Evolutionary conservation across 2,888 invertebrate species (phyloP).

Genomic region (Leptinotarsa rubiginosa): DNA sequence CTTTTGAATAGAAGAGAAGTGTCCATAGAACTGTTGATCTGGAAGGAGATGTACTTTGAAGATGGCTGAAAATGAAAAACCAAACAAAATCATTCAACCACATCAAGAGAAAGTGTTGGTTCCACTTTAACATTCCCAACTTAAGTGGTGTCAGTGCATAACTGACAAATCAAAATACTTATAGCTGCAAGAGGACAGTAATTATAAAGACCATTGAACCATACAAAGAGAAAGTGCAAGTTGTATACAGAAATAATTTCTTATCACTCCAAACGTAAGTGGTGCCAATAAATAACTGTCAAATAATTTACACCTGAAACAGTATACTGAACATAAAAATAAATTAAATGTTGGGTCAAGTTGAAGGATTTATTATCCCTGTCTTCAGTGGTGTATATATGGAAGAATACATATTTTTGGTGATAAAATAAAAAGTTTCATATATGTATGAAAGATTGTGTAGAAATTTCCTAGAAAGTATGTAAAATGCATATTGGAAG

Average conservation of each 20-base stretch:
- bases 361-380: no score
- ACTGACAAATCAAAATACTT: background rate
- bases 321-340: no score
- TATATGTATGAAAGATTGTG: no score
- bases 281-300: background rate
- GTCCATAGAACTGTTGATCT: background rate
- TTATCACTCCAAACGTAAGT: background rate
- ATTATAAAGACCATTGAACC: background rate
- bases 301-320: background rate
- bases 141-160: background rate
- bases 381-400: no score
- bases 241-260: background rate
- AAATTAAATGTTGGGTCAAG: no score
- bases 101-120: constrained; percentile 1
- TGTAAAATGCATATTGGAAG: no score
- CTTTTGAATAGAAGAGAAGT: background rate
- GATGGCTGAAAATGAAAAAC: background rate
- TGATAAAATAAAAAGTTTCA: no score
- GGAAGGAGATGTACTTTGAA: background rate
- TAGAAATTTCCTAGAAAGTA: no score
- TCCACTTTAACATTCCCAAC: background rate
- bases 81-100: constrained; percentile 6
- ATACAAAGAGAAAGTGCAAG: background rate
- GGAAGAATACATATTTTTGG: no score
- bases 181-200: background rate